A percentile compares a stretch with the other conserved stretches of the same genome.
Evolutionary conservation across 2,113 vertebrate species (phyloP).

Genomic region (Penelope pileata): DNA sequence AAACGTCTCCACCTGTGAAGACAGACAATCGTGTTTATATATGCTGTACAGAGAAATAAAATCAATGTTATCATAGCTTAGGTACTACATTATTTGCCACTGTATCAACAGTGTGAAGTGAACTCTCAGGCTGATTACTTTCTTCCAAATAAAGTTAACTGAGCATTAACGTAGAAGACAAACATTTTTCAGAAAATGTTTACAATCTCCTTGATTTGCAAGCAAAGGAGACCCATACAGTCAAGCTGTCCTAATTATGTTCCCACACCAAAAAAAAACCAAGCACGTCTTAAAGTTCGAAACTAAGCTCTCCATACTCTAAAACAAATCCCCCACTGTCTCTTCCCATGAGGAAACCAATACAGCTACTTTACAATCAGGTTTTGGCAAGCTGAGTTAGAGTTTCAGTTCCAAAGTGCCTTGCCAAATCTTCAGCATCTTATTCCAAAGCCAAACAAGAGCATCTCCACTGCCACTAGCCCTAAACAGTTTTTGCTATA

Average conservation of each 20-base stretch:
- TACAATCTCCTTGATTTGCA: not conserved
- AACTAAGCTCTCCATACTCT: not conserved
- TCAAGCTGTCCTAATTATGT: not conserved
- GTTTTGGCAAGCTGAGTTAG: not conserved
- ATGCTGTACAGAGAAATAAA: not conserved
- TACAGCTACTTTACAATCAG: not conserved
- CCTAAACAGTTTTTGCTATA: not conserved
- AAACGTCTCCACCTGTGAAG: constrained; percentile 93
- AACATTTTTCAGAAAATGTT: not conserved
- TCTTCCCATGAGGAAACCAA: not conserved
- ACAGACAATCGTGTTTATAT: constrained; percentile 7
- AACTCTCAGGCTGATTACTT: not conserved
- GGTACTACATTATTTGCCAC: not conserved
- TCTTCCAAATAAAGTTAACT: not conserved
- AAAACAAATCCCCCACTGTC: not conserved
- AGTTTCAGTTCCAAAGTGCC: not conserved
- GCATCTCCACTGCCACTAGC: not conserved
- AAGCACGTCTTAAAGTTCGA: not conserved
- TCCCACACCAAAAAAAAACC: rapidly evolving
- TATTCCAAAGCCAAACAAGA: not conserved
- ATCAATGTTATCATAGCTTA: not conserved
- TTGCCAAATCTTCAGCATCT: not conserved
- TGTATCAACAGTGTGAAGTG: not conserved
- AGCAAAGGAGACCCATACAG: not conserved
- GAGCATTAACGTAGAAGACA: not conserved